Conservation (phyloP, 2,797 vertebrate species). For the Sylvia borin region DNA sequence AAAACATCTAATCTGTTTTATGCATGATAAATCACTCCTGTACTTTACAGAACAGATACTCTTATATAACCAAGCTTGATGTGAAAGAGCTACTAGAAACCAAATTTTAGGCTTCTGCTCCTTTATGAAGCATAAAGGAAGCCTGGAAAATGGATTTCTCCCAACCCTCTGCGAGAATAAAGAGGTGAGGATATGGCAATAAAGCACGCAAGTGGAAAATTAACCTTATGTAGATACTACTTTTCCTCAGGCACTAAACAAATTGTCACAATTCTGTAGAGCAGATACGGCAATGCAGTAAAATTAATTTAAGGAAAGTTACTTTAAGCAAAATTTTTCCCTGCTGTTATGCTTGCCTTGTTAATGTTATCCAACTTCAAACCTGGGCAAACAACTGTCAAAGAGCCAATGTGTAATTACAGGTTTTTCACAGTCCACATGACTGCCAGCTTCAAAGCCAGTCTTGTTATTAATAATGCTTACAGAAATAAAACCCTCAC, state of each 20-base stretch:
- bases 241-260: not conserved
- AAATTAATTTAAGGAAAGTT: not conserved
- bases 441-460: not conserved
- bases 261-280: not conserved
- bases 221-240: not conserved
- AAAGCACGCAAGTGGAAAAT: not conserved
- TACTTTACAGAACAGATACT: conserved; percentile 15
- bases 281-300: not conserved
- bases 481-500: not conserved
- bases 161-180: not conserved
- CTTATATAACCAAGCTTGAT: conserved; percentile 32
- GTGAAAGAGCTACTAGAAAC: not conserved
- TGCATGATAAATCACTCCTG: conserved; percentile 30
- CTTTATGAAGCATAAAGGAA: not conserved
- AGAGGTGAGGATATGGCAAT: not conserved
- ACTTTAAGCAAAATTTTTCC: not conserved
- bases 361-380: not conserved
- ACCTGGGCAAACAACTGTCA: not conserved
- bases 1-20: conserved; percentile 55
- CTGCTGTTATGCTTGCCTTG: not conserved
- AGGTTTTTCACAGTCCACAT: not conserved
- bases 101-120: not conserved
- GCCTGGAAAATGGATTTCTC: not conserved
- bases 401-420: not conserved
- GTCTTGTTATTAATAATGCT: not conserved